These are phyloP conservation scores for Drosophila bunnanda DNA, from an alignment of 2,888 invertebrate species.

Conservation along the genomic window DNA sequence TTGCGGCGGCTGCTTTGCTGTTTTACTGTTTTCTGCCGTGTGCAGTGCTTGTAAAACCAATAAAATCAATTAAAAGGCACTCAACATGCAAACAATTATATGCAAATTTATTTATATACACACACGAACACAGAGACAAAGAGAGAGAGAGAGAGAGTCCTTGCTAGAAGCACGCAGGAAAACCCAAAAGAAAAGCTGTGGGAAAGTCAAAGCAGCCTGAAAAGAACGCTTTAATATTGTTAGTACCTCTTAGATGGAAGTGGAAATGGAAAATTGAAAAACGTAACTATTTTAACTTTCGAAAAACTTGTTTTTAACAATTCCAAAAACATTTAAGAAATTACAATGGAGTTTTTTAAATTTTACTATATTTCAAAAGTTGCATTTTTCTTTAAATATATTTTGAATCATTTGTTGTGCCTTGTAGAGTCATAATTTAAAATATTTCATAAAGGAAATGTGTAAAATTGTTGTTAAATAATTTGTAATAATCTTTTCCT, in stretches of 20 bases:
- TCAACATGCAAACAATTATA: conserved; percentile 81
- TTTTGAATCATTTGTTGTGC: not conserved
- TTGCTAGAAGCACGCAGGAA: conserved; percentile 25
- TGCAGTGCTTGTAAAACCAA: conserved; percentile 66
- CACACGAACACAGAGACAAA: conserved; percentile 30
- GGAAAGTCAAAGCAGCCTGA: conserved; percentile 70
- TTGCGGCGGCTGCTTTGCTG: conserved; percentile 34
- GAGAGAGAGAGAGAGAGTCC: not conserved
- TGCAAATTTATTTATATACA: conserved; percentile 71
- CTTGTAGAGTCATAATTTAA: not conserved
- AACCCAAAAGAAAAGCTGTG: conserved; percentile 25
- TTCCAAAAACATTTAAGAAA: not conserved
- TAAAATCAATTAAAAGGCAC: conserved; percentile 80
- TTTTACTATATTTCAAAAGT: not conserved
- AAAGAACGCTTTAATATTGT: conserved; percentile 38
- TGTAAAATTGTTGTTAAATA: not conserved
- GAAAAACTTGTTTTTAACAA: conserved; percentile 34
- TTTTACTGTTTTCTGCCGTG: conserved; percentile 41
- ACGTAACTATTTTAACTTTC: not conserved
- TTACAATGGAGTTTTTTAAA: not conserved
- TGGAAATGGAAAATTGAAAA: not conserved
- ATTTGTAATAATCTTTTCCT: too few species aligned
- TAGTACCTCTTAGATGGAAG: not conserved
- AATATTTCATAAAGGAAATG: not conserved
- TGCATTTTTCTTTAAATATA: not conserved